Evolutionary conservation across 2,113 vertebrate species (phyloP).

Genomic region (Cisticola juncidis): DNA sequence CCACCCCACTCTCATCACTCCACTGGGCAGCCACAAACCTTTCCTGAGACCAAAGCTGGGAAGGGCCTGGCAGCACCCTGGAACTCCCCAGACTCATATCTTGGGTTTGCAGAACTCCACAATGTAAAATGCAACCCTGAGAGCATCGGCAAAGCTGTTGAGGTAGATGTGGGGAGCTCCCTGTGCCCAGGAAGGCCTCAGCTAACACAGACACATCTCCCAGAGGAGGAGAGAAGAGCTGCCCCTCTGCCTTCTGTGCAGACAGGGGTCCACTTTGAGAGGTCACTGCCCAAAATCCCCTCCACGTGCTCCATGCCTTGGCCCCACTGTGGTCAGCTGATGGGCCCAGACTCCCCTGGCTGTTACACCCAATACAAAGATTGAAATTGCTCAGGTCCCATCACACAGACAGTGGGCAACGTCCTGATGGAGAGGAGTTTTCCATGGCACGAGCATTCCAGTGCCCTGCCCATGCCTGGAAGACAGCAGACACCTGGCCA

Average conservation of each 20-base stretch:
- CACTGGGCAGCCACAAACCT: fast-evolving
- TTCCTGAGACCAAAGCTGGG: neutral
- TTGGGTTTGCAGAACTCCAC: neutral
- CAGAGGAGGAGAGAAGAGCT: neutral
- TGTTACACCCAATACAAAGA: fast-evolving
- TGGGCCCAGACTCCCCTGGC: neutral
- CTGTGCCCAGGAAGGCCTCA: neutral
- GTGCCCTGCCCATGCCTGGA: neutral
- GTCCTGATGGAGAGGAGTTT: neutral
- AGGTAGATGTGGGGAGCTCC: neutral
- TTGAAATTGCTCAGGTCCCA: neutral
- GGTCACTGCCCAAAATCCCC: neutral
- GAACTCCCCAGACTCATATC: fast-evolving
- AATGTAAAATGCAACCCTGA: fast-evolving
- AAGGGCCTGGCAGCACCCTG: neutral
- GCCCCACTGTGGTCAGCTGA: fast-evolving
- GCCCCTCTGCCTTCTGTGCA: neutral
- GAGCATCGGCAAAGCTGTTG: neutral
- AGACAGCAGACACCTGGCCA: neutral
- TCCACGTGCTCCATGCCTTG: neutral
- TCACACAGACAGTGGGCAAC: neutral
- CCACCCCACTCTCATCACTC: neutral
- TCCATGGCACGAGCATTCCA: neutral
- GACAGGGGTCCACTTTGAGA: neutral
- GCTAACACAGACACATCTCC: neutral